Evolutionary conservation across 2,888 invertebrate genomes (phyloP).

Genomic region (Diploptera punctata): DNA sequence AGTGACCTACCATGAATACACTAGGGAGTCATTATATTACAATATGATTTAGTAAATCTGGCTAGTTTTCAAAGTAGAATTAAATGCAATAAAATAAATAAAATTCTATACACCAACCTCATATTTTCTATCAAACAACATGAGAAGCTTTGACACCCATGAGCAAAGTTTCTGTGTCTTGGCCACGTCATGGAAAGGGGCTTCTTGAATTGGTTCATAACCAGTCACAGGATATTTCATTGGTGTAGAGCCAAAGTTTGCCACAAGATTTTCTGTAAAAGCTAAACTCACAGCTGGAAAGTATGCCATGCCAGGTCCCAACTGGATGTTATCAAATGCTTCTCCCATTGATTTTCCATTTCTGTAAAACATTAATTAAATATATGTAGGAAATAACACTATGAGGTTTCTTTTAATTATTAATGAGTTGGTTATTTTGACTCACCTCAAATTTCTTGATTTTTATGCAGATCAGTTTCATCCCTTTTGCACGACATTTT

Average conservation of each 20-base stretch:
- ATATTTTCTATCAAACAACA: slow-evolving; percentile 44
- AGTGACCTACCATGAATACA: too few relatives aligned
- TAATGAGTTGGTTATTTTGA: too few relatives aligned
- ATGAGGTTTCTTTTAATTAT: too few relatives aligned
- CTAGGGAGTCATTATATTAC: too few relatives aligned
- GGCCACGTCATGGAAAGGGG: slow-evolving; percentile 43
- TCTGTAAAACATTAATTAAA: too few relatives aligned
- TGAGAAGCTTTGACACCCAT: slow-evolving; percentile 57
- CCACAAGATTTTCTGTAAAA: slow-evolving; percentile 75
- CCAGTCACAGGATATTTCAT: slow-evolving; percentile 71
- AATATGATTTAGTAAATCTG: too few relatives aligned
- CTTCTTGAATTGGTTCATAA: slow-evolving; percentile 69
- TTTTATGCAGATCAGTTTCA: too few relatives aligned
- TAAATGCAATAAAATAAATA: too few relatives aligned
- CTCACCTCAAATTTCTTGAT: too few relatives aligned
- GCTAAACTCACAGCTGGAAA: slow-evolving; percentile 83
- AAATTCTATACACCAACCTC: slow-evolving; percentile 40
- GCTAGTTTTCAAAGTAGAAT: too few relatives aligned
- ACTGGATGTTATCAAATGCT: slow-evolving; percentile 74
- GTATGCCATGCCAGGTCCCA: slow-evolving; percentile 76
- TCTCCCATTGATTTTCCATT: slow-evolving; percentile 78
- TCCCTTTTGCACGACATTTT: too few relatives aligned
- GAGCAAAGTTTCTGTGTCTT: slow-evolving; percentile 57
- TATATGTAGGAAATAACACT: too few relatives aligned
- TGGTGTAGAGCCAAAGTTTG: slow-evolving; percentile 78